These are phyloP conservation scores for Pharmacophagus antenor DNA, from an alignment of 2,888 invertebrate genomes.

Conservation along the genomic window DNA sequence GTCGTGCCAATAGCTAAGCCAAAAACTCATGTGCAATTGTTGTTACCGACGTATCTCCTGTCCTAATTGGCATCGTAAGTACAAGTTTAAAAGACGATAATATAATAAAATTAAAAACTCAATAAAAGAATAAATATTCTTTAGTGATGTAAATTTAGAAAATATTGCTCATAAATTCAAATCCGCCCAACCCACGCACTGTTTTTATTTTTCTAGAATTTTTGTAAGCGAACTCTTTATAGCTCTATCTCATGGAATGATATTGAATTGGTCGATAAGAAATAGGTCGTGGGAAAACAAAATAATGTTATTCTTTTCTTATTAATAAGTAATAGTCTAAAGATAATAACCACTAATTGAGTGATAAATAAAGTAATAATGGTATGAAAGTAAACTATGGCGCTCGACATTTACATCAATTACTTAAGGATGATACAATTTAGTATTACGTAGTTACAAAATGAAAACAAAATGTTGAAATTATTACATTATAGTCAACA, in stretches of 20 bases:
- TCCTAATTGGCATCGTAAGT: background rate
- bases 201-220: slow-evolving; percentile 8
- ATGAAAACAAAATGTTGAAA: too few species aligned
- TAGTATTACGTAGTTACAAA: too few species aligned
- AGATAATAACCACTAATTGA: slow-evolving; percentile 20
- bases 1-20: slow-evolving; percentile 57
- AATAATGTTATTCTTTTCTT: slow-evolving; percentile 5
- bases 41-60: slow-evolving; percentile 30
- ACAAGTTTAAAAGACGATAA: background rate
- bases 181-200: slow-evolving; percentile 5
- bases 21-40: slow-evolving; percentile 42
- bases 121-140: background rate
- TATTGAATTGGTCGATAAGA: slow-evolving; percentile 24
- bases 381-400: slow-evolving; percentile 6
- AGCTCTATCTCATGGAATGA: slow-evolving; percentile 17
- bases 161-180: background rate
- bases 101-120: background rate
- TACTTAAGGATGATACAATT: slow-evolving; percentile 12
- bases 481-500: too few species aligned
- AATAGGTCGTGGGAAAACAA: background rate
- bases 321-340: slow-evolving; percentile 3
- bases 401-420: slow-evolving; percentile 11
- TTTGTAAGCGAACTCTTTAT: slow-evolving; percentile 13
- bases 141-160: slow-evolving; percentile 3
- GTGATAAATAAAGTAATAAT: slow-evolving; percentile 5